Evolutionary conservation across 1,140 invertebrate species (phyloP).

Genomic region (Micrasema longulum): DNA sequence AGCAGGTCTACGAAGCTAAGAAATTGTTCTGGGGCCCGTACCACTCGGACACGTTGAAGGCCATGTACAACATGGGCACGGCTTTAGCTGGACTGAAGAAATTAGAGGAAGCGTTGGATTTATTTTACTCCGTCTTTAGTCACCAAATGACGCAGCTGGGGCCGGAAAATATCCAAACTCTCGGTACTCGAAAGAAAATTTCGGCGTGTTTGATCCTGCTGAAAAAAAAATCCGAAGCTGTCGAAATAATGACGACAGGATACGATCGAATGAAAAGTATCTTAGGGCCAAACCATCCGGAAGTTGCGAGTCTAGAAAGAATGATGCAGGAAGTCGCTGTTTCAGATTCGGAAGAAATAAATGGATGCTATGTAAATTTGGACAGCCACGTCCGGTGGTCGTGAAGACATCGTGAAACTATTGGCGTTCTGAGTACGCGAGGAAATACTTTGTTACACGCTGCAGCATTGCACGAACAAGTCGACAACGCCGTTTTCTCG

Average conservation of each 20-base stretch:
- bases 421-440: too few species aligned
- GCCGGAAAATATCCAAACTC: background rate
- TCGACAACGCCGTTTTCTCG: too few species aligned
- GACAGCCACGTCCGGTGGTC: too few species aligned
- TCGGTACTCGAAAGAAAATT: conserved; percentile 10
- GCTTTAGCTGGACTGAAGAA: background rate
- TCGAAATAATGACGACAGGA: background rate
- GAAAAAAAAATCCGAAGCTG: background rate
- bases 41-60: conserved; percentile 12
- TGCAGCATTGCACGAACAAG: too few species aligned
- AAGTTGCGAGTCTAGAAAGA: background rate
- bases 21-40: background rate
- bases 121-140: background rate
- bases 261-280: background rate
- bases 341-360: background rate
- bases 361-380: background rate
- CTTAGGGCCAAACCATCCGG: background rate
- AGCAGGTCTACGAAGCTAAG: background rate
- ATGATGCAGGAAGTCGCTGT: background rate
- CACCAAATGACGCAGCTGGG: background rate
- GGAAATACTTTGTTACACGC: too few species aligned
- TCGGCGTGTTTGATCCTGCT: background rate
- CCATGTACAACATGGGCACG: background rate
- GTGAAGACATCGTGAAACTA: too few species aligned
- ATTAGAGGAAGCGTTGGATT: background rate